A percentile compares a stretch with the other conserved stretches of the same genome.
These are phyloP conservation scores for Muscidifurax raptorellus DNA, from an alignment of 1,140 invertebrate genomes.

Conservation along the genomic window DNA sequence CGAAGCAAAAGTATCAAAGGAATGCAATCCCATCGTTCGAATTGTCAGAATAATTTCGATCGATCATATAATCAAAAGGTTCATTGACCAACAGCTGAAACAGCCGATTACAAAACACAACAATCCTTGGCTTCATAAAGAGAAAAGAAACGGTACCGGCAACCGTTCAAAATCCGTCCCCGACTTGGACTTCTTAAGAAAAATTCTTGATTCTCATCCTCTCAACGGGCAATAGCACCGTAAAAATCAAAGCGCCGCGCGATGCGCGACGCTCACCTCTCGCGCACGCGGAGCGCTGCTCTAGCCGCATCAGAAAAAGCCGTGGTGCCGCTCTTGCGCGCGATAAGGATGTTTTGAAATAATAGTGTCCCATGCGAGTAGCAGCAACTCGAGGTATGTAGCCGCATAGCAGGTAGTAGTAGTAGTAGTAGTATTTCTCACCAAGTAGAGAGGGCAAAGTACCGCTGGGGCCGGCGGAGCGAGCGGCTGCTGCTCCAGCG, in stretches of 20 bases:
- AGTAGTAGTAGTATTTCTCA: slow-evolving; percentile 56
- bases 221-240: background rate
- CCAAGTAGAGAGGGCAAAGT: slow-evolving; percentile 69
- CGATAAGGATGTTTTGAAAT: slow-evolving; percentile 31
- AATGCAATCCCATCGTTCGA: background rate
- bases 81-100: background rate
- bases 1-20: background rate
- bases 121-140: background rate
- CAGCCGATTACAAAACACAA: background rate
- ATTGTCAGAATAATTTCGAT: background rate
- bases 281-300: background rate
- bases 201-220: background rate
- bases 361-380: slow-evolving; percentile 38
- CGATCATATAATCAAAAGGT: background rate
- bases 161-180: background rate
- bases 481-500: slow-evolving; percentile 57
- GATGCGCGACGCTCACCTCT: background rate
- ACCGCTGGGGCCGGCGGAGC: slow-evolving; percentile 58
- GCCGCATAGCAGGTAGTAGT: background rate
- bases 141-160: slow-evolving; percentile 1
- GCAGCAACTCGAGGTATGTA: background rate
- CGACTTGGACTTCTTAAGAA: background rate
- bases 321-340: slow-evolving; percentile 1
- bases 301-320: background rate
- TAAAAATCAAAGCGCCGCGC: slow-evolving; percentile 10